Evolutionary conservation across 1,140 invertebrate genomes (phyloP), one percentile per base, ranked within the genome.

Genomic region (Stenopsyche tienmushanensis): DNA sequence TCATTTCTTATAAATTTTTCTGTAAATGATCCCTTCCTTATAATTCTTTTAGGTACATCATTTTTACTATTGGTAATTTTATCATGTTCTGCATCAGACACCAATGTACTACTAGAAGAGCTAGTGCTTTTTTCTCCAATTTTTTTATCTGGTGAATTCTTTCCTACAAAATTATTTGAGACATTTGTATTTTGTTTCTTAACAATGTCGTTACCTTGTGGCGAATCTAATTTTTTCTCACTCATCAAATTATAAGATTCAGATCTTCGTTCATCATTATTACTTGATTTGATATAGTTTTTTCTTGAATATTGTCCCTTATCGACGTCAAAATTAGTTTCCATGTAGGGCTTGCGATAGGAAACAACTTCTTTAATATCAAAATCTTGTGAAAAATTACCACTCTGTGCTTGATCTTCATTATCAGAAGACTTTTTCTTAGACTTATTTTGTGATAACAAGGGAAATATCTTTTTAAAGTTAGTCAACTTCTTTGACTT

Each of bases 41-140:
- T 21, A 24, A 45, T 13, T 15, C 39, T 42, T 9, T 3, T 47
- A 1, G 17, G 25, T 15, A 26, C 9, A 17, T 29, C 42, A 23
- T 60, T 47, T 45, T 2, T 47, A 3, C 23, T 60, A 5, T 44
- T 45, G 5, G 47, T 15, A 15, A 3, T 47, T 47, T 47, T 49
- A 7, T 68, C 66, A 1, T 25, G 42, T 15, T 50, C 25, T 10
- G 63, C 23, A 10, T 65, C 64, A 10, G 64, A 65, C n/a, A 69
- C 67, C 7, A 69, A 45, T 7, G 67, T 69, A 23, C 67, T 69
- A n/a, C 63, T 69, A 10, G 67, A 69, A 18, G 67, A 69, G 52
- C 63, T 69, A 0, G 52, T 45, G 24, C 66, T 69, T 8, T 62
- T 62, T 17, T 65, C 62, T n/a, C 5, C 21, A 13, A 42, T 9